These are phyloP conservation scores for Andrena fulva DNA, from an alignment of 2,888 invertebrate genomes.

Conservation along the genomic window DNA sequence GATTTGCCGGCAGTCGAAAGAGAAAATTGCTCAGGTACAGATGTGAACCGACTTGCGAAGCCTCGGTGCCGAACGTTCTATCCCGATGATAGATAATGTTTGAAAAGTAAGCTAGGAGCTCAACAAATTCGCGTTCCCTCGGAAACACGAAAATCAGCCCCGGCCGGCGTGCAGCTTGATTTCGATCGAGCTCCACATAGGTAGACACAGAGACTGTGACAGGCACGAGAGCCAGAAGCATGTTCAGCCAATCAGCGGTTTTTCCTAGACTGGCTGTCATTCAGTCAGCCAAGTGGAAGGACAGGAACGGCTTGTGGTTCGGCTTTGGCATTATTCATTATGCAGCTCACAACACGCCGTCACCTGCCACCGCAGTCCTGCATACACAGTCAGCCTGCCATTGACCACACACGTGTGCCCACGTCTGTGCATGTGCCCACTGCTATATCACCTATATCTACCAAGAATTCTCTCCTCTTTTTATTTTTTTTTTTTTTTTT, in stretches of 20 bases:
- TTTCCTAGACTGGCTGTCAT: conserved; percentile 82
- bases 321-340: conserved; percentile 83
- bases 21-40: not conserved
- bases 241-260: conserved; percentile 81
- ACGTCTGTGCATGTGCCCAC: conserved; percentile 38
- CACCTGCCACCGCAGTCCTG: conserved; percentile 78
- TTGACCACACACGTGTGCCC: conserved; percentile 66
- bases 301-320: conserved; percentile 83
- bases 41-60: conserved; percentile 1
- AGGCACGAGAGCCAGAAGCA: conserved; percentile 72
- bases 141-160: conserved; percentile 68
- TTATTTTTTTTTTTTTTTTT: conserved; percentile 1
- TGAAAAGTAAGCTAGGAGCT: conserved; percentile 33
- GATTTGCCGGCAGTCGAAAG: not conserved
- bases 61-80: not conserved
- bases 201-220: conserved; percentile 72
- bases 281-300: conserved; percentile 82
- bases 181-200: conserved; percentile 70
- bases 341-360: conserved; percentile 83
- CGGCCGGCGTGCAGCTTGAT: conserved; percentile 65
- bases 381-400: conserved; percentile 68
- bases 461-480: conserved; percentile 28
- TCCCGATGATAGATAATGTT: not conserved
- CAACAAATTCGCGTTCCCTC: conserved; percentile 46
- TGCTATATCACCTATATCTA: conserved; percentile 47